Evolutionary conservation across 2,888 invertebrate species (phyloP).

Genomic region (Scotopteryx bipunctaria): DNA sequence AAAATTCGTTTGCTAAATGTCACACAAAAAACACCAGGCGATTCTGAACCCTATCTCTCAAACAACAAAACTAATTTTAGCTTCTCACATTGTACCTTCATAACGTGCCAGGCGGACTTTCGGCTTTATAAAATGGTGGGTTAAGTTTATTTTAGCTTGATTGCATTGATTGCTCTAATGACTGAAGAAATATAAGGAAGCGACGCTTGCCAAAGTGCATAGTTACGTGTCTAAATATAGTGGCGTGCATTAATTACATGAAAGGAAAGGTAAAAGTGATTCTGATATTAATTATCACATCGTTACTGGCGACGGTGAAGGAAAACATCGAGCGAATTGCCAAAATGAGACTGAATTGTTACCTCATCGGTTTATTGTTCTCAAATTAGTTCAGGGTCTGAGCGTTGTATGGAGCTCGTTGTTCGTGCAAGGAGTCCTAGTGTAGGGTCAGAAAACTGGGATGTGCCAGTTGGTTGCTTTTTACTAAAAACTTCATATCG

Average conservation of each 20-base stretch:
- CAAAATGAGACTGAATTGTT: too few species aligned
- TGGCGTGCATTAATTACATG: slow-evolving; percentile 28
- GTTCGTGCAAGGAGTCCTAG: too few species aligned
- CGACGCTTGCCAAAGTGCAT: slow-evolving; percentile 55
- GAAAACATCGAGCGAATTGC: too few species aligned
- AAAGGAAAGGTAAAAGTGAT: slow-evolving; percentile 20
- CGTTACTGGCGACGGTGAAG: not conserved
- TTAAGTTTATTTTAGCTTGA: slow-evolving; percentile 12
- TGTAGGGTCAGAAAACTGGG: too few species aligned
- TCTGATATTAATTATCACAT: slow-evolving; percentile 10
- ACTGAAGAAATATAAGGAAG: slow-evolving; percentile 51
- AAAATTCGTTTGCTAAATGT: slow-evolving; percentile 71
- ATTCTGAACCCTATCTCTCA: slow-evolving; percentile 29
- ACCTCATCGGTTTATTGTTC: too few species aligned
- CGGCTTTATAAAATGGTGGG: not conserved
- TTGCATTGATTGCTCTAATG: slow-evolving; percentile 8
- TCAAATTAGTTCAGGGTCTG: too few species aligned
- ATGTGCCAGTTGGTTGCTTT: too few species aligned
- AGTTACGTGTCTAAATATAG: slow-evolving; percentile 47
- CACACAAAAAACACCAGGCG: slow-evolving; percentile 40
- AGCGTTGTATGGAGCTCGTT: too few species aligned
- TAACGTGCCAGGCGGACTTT: slow-evolving; percentile 1
- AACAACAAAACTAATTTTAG: slow-evolving; percentile 23
- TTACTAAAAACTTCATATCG: too few species aligned
- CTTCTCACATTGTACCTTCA: not conserved